Evolutionary conservation across 1,140 invertebrate genomes (phyloP).

Genomic region (Pseudomyrmex dendroicus): DNA sequence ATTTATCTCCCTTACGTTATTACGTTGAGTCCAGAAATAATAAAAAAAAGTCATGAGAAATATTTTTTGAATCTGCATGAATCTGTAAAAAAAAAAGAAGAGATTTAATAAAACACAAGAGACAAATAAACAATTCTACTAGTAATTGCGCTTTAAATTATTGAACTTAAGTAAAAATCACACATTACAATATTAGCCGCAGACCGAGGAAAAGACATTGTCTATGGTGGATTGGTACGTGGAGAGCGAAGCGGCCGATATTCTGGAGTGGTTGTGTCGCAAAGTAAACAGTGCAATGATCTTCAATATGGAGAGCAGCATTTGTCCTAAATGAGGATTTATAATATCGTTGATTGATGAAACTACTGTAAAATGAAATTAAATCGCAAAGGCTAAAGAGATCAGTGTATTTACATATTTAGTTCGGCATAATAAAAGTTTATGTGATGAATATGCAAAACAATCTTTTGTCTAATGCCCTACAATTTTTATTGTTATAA

Average conservation of each 20-base stretch:
- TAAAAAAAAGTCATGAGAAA: not conserved
- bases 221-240: conserved; percentile 88
- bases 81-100: no score
- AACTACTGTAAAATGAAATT: conserved; percentile 64
- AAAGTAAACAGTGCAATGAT: conserved; percentile 91
- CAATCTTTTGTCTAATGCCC: conserved; percentile 58
- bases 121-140: not conserved
- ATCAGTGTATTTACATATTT: conserved; percentile 78
- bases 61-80: no score
- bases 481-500: conserved; percentile 60
- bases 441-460: conserved; percentile 69
- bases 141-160: not conserved
- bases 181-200: conserved; percentile 57
- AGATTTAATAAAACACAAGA: not conserved
- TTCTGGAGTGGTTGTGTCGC: conserved; percentile 89
- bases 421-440: conserved; percentile 76
- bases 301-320: conserved; percentile 88
- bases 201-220: conserved; percentile 87
- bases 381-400: conserved; percentile 55
- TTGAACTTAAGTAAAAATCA: conserved; percentile 1
- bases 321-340: conserved; percentile 71
- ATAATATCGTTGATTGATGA: not conserved
- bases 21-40: no score
- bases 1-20: no score
- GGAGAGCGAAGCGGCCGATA: conserved; percentile 87